phyloP scores from a whole-genome alignment of 2,888 invertebrate genomes.

The Prenolepis imparis region DNA sequence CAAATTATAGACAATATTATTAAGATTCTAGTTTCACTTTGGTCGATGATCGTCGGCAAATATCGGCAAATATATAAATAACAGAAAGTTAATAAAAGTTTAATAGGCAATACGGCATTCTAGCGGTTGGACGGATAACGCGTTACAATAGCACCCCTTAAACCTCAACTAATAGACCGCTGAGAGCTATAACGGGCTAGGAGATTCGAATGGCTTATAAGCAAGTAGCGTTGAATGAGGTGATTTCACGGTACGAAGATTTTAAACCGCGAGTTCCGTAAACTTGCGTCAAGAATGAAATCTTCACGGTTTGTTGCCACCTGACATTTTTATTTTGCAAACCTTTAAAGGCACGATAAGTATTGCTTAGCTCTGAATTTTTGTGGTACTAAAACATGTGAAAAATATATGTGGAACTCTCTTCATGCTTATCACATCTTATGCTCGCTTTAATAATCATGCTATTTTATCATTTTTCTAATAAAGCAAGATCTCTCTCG shows the following conservation, averaged over 20 bases:
- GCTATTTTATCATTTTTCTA: constrained; percentile 4
- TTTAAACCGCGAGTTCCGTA: constrained; percentile 72
- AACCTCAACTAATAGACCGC: constrained; percentile 46
- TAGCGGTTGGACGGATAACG: constrained; percentile 23
- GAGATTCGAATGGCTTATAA: constrained; percentile 48
- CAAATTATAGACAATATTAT: not conserved
- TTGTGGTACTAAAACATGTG: not conserved
- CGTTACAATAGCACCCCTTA: constrained; percentile 38
- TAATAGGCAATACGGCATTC: constrained; percentile 39
- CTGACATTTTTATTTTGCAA: constrained; percentile 45
- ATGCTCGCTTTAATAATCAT: not conserved
- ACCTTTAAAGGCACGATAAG: not conserved
- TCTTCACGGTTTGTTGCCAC: constrained; percentile 75
- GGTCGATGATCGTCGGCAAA: not conserved
- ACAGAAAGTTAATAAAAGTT: constrained; percentile 26
- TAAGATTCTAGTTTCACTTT: not conserved
- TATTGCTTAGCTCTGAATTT: constrained; percentile 27
- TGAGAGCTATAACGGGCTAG: constrained; percentile 30
- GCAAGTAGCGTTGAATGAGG: constrained; percentile 56
- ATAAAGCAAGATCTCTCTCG: not conserved
- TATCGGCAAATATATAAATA: not conserved
- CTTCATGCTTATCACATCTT: no score
- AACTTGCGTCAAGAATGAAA: constrained; percentile 71
- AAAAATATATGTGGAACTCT: constrained; percentile 3
- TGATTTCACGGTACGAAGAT: constrained; percentile 79